These are phyloP conservation scores for Pyrochroa serraticornis DNA, from an alignment of 2,888 invertebrate genomes.

Conservation along the genomic window DNA sequence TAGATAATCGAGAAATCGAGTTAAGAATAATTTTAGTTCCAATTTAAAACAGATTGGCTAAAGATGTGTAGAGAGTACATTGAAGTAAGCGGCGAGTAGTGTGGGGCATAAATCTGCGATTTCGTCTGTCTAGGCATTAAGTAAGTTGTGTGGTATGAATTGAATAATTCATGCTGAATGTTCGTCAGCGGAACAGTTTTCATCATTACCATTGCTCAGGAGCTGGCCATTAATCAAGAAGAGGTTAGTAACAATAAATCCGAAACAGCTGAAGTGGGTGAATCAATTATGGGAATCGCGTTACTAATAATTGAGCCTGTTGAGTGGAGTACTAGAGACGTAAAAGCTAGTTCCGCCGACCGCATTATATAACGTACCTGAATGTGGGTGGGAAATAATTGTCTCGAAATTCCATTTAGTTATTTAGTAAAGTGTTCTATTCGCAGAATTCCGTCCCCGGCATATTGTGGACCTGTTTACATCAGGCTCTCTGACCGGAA, in stretches of 20 bases:
- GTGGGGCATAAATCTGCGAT: constrained; percentile 9
- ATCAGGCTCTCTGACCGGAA: constrained; percentile 33
- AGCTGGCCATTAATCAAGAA: constrained; percentile 8
- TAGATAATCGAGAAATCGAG: no score
- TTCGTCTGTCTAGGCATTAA: constrained; percentile 8
- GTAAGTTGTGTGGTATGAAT: constrained; percentile 3
- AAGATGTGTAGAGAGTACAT: no score
- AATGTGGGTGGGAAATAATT: constrained; percentile 18
- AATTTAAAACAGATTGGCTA: no score
- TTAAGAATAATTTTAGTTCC: no score
- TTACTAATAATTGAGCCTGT: neutral
- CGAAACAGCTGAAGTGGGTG: neutral
- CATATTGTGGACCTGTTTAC: constrained; percentile 31
- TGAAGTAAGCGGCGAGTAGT: no score
- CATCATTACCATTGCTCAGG: constrained; percentile 9
- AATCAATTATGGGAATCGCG: constrained; percentile 6
- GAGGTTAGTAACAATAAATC: constrained; percentile 11
- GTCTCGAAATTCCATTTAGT: constrained; percentile 28
- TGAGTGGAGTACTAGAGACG: no score
- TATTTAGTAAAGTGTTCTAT: constrained; percentile 29
- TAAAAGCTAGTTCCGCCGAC: no score
- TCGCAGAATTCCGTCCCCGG: constrained; percentile 22
- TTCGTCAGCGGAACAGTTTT: constrained; percentile 11
- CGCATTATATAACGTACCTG: constrained; percentile 1
- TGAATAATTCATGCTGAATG: constrained; percentile 12